A percentile compares a stretch with the other conserved stretches of the same genome.
These are phyloP conservation scores for Dipodomys stephensi DNA, from an alignment of 2,113 vertebrate species.

Conservation along the genomic window DNA sequence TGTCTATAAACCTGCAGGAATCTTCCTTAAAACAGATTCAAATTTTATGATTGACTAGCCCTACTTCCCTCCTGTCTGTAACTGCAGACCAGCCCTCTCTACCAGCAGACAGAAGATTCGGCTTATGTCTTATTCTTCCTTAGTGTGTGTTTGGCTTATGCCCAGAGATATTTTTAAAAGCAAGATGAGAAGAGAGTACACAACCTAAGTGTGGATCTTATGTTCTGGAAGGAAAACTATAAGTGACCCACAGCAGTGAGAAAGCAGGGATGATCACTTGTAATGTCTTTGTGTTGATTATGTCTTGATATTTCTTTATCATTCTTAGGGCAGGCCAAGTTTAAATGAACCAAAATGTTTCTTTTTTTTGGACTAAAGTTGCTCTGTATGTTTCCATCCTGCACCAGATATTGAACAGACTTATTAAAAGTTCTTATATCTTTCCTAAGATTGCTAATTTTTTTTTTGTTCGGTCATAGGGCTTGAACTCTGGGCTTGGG, in stretches of 20 bases:
- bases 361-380: not conserved
- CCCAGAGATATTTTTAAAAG: conserved; percentile 42
- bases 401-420: not conserved
- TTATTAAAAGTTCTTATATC: not conserved
- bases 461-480: no score
- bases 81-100: not conserved
- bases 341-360: not conserved
- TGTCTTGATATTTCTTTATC: no score
- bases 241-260: not conserved
- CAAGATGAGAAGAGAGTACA: not conserved
- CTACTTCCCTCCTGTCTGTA: not conserved
- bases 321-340: no score
- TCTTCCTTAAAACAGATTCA: not conserved
- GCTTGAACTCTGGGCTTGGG: no score
- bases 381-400: not conserved
- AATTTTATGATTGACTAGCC: accelerated
- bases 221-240: not conserved
- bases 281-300: not conserved
- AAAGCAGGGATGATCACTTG: not conserved
- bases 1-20: accelerated
- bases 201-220: not conserved
- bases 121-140: conserved; percentile 11
- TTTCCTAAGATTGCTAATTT: not conserved
- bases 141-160: not conserved
- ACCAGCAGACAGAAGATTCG: not conserved